phyloP scores from a whole-genome alignment of 2,888 invertebrate genomes.

The Drosophila prolongata region DNA sequence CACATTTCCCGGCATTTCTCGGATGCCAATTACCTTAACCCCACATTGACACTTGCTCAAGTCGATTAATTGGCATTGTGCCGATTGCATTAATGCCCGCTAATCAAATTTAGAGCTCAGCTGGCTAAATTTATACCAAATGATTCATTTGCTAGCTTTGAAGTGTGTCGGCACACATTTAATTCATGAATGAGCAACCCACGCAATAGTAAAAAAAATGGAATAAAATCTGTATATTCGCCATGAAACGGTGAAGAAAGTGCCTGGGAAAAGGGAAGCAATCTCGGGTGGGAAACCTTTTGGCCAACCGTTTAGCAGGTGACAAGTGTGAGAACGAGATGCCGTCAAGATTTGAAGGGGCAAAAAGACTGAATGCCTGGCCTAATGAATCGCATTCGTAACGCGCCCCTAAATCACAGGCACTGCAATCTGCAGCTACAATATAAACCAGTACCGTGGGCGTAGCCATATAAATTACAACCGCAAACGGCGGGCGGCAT shows the following conservation, averaged over 20 bases:
- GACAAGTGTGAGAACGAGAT: conserved; percentile 40
- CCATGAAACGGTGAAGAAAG: conserved; percentile 4
- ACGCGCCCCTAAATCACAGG: conserved; percentile 56
- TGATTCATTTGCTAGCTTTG: conserved; percentile 31
- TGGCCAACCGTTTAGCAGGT: conserved; percentile 51
- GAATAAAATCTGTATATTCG: conserved; percentile 30
- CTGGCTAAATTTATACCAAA: conserved; percentile 15
- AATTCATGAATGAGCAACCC: conserved; percentile 48
- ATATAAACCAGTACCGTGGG: conserved; percentile 53
- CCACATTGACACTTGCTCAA: conserved; percentile 47
- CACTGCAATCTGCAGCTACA: conserved; percentile 43
- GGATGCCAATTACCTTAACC: conserved; percentile 41
- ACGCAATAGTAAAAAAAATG: conserved; percentile 34
- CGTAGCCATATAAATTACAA: conserved; percentile 70
- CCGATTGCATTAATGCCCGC: conserved; percentile 60
- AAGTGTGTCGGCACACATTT: conserved; percentile 15
- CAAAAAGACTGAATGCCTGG: conserved; percentile 23
- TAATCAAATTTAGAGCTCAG: conserved; percentile 62
- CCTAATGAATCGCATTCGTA: conserved; percentile 42
- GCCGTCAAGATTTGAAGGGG: conserved; percentile 31
- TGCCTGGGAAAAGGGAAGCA: conserved; percentile 40
- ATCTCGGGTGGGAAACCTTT: conserved; percentile 34
- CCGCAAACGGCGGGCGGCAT: conserved; percentile 62
- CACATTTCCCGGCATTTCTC: conserved; percentile 24
- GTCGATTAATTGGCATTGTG: conserved; percentile 73